phyloP scores from a whole-genome alignment of 2,888 invertebrate genomes.

The Rhyacophila evoluta region DNA sequence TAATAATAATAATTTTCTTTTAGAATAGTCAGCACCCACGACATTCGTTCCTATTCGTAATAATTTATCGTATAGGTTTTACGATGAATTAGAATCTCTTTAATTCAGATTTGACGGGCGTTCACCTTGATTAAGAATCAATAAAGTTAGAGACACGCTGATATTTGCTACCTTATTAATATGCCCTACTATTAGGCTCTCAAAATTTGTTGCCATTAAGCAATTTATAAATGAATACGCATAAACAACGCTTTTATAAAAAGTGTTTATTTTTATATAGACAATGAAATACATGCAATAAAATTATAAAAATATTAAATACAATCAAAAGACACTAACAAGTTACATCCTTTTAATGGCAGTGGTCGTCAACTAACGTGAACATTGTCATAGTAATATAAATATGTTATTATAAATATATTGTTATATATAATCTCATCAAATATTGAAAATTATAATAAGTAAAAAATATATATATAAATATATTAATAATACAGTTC shows the following conservation, averaged over 20 bases:
- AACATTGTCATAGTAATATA: conserved; percentile 29
- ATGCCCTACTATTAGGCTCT: background rate
- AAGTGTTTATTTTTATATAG: background rate
- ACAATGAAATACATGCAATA: background rate
- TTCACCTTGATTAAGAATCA: background rate
- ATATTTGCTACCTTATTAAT: background rate
- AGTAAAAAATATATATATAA: background rate
- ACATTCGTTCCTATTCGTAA: background rate
- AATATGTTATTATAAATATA: background rate
- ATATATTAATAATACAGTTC: too few relatives aligned
- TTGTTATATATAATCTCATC: background rate
- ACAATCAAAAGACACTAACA: background rate
- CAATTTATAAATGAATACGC: background rate
- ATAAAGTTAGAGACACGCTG: background rate
- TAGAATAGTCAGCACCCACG: background rate
- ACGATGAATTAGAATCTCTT: background rate
- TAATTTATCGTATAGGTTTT: conserved; percentile 20
- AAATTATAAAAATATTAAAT: background rate
- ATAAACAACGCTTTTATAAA: background rate
- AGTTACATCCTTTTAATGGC: conserved; percentile 28
- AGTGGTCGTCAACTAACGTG: conserved; percentile 32
- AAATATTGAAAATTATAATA: background rate
- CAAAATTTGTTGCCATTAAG: background rate
- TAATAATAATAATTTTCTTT: background rate
- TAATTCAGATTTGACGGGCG: background rate